A percentile compares a stretch with the other conserved stretches of the same genome.
phyloP scores from a whole-genome alignment of 2,888 invertebrate genomes.

The Cryptocheilus praepositus region DNA sequence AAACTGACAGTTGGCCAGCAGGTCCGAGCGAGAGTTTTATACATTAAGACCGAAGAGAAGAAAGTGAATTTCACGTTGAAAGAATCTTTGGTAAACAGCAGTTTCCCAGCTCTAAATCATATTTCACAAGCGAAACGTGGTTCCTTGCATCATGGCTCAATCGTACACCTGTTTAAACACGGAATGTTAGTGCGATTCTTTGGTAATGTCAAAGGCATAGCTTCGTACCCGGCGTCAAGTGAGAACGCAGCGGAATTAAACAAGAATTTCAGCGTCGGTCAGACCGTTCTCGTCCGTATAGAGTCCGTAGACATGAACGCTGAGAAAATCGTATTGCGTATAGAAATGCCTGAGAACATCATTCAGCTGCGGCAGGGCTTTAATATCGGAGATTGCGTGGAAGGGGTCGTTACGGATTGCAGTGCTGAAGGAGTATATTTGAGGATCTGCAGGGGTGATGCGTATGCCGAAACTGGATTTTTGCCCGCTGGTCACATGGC shows the following conservation, averaged over 20 bases:
- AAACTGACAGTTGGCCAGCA: conserved; percentile 78
- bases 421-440: conserved; percentile 62
- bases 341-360: conserved; percentile 21
- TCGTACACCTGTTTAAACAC: conserved; percentile 75
- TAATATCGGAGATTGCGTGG: conserved; percentile 59
- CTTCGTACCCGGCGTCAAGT: conserved; percentile 73
- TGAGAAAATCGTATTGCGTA: conserved; percentile 44
- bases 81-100: conserved; percentile 79
- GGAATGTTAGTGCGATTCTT: conserved; percentile 80
- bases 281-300: conserved; percentile 74
- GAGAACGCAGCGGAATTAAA: conserved; percentile 66
- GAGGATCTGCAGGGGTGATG: conserved; percentile 44
- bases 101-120: conserved; percentile 76
- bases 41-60: conserved; percentile 74
- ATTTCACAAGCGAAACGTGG: conserved; percentile 77
- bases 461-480: conserved; percentile 49
- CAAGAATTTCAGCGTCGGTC: conserved; percentile 78
- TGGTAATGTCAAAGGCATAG: conserved; percentile 77
- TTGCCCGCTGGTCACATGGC: conserved; percentile 69
- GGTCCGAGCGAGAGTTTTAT: conserved; percentile 79
- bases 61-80: conserved; percentile 81
- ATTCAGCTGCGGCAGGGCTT: background rate
- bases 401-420: conserved; percentile 63
- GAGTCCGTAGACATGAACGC: conserved; percentile 41
- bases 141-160: conserved; percentile 77